Base-by-base conservation (phyloP, 2,113 vertebrate genomes). In the Macroglossus sobrinus region DNA sequence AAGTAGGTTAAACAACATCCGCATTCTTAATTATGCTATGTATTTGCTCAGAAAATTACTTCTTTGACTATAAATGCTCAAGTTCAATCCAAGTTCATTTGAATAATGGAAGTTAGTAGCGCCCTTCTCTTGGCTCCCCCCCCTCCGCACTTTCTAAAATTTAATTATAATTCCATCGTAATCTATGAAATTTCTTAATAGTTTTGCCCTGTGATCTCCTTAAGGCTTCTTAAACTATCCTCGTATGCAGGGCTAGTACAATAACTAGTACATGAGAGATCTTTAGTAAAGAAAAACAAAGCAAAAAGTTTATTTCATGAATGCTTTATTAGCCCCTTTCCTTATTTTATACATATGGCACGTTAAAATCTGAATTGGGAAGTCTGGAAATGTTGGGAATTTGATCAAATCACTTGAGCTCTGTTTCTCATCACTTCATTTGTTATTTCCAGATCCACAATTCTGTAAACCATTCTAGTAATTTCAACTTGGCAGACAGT, bases 31-130 rank as follows among this genome's bases (percentile, higher is more conserved):
- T 63, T 40, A 79, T 15, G 1, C 7, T 40, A 19, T 53, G 13
- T 53, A 43, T 94, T 75, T 97, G n/a, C 21, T 94, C 90, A 92
- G 86, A 79, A 95, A 85, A 57, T 35, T 50, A 35, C 14, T 64
- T 72, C 30, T 43, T 64, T 79, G 13, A 72, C 43, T 82, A 79
- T 72, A 75, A 84, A 66, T 64, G 5, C 82, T 21, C 40, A 11
- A 89, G 53, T 86, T 84, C 38, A 94, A 19, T 79, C 33, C 63
- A 76, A 85, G 69, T 64, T 95, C 74, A 71, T 5, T 0, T 76
- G 55, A 90, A 40, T 40, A 40, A 76, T 45, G 1, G 74, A 72
- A 64, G 33, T 69, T 61, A 59, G 66, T 66, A 88, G 1, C n/a
- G 89, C 5, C 79, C 4, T 61, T 24, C 18, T 55, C 10, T 24